Conservation (phyloP, 2,888 invertebrate genomes). For the Ommatoiulus sabulosus region DNA sequence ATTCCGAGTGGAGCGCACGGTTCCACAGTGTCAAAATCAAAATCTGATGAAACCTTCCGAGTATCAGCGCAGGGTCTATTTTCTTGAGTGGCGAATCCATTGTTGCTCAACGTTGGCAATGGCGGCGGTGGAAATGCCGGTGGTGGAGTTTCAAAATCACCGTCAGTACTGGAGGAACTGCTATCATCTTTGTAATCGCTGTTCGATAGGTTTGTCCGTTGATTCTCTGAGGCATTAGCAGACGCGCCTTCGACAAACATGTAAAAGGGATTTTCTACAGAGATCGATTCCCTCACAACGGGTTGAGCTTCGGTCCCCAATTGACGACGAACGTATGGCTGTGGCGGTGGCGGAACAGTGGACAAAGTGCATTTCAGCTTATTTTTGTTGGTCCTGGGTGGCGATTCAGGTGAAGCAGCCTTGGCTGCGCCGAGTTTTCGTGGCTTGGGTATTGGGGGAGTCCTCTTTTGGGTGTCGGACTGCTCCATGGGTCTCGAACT, state of each 20-base stretch:
- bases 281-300: slow-evolving; percentile 22
- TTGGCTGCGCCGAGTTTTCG: not conserved
- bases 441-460: not conserved
- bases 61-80: not conserved
- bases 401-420: not conserved
- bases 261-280: slow-evolving; percentile 51
- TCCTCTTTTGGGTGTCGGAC: not conserved
- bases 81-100: not conserved
- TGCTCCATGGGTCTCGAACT: not conserved
- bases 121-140: slow-evolving; percentile 54
- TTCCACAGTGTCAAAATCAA: not conserved
- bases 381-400: not conserved
- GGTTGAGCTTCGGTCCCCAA: not conserved
- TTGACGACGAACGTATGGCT: not conserved
- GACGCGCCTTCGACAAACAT: slow-evolving; percentile 4
- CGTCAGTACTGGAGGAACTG: not conserved
- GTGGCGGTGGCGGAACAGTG: slow-evolving; percentile 51
- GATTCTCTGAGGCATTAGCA: too few species aligned
- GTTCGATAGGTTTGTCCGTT: not conserved
- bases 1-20: not conserved
- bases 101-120: not conserved
- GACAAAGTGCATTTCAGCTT: slow-evolving; percentile 48
- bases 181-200: not conserved
- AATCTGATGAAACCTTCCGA: not conserved
- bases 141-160: slow-evolving; percentile 20